phyloP scores from a whole-genome alignment of 2,113 vertebrate species.

The Neoarius graeffei region DNA sequence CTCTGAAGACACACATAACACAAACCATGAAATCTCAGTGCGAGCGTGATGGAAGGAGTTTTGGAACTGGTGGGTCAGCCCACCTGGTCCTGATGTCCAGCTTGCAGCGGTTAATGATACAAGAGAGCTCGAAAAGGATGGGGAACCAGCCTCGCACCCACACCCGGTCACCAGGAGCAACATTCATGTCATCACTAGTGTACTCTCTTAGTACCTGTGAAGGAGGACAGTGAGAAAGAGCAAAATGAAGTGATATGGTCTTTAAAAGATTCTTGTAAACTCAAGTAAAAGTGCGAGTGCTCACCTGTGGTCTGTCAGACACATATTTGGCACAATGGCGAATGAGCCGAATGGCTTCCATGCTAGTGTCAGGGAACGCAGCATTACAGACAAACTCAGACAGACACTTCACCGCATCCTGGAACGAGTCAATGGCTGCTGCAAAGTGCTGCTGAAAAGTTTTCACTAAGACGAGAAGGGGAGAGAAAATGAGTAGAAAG shows the following conservation, averaged over 20 bases:
- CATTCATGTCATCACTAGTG: constrained; percentile 98
- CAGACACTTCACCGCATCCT: constrained; percentile 95
- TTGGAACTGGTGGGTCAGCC: neutral
- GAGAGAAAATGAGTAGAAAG: neutral
- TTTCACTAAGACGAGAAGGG: constrained; percentile 74
- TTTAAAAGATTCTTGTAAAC: neutral
- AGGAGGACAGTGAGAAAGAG: neutral
- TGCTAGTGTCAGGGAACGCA: constrained; percentile 94
- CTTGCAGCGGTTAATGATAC: constrained; percentile 97
- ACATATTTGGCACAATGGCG: constrained; percentile 94
- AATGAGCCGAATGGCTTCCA: constrained; percentile 96
- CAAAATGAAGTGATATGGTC: neutral
- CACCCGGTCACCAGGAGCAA: constrained; percentile 91
- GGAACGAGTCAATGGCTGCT: constrained; percentile 95
- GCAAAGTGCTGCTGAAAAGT: constrained; percentile 94
- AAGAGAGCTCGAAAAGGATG: constrained; percentile 96
- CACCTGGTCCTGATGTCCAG: constrained; percentile 94
- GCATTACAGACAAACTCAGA: constrained; percentile 97
- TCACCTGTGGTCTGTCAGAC: constrained; percentile 90
- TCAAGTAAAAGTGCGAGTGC: neutral
- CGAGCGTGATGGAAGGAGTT: neutral
- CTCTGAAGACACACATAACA: constrained; percentile 69
- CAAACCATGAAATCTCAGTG: neutral
- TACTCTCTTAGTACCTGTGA: constrained; percentile 92
- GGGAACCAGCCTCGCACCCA: constrained; percentile 99